Percentiles rank a stretch among this genome's conserved stretches.
Evolutionary conservation across 2,113 vertebrate genomes (phyloP).

Genomic region (Hydrolagus affinis): DNA sequence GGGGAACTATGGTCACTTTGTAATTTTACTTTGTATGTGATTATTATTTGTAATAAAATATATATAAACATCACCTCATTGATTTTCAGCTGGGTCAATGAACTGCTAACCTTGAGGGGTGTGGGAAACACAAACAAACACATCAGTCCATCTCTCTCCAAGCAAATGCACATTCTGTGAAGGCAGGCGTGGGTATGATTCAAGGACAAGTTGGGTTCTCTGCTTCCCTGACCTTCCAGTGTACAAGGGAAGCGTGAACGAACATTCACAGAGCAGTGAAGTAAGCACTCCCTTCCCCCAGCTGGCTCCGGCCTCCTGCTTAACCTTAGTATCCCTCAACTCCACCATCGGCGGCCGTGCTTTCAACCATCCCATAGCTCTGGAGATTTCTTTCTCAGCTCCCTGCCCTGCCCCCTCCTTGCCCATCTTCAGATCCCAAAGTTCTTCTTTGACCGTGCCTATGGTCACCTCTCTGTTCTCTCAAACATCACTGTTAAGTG

Average conservation of each 20-base stretch:
- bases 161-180: neutral
- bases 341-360: too few relatives aligned
- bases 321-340: too few relatives aligned
- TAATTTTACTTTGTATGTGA: neutral
- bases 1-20: neutral
- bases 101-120: neutral
- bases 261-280: neutral
- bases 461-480: too few relatives aligned
- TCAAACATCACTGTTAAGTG: too few relatives aligned
- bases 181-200: neutral
- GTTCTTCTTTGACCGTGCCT: too few relatives aligned
- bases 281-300: too few relatives aligned
- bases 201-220: neutral
- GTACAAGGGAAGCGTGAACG: neutral
- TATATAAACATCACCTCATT: neutral
- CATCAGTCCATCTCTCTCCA: neutral
- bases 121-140: neutral
- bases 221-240: neutral
- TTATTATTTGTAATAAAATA: too few relatives aligned
- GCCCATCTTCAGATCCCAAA: too few relatives aligned
- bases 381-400: too few relatives aligned
- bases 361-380: too few relatives aligned
- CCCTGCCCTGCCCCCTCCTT: too few relatives aligned
- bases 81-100: slow-evolving; percentile 1
- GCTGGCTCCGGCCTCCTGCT: too few relatives aligned